A percentile compares a stretch with the other conserved stretches of the same genome.
Conservation (phyloP, 2,797 vertebrate genomes). For the Chrosomus eos region DNA sequence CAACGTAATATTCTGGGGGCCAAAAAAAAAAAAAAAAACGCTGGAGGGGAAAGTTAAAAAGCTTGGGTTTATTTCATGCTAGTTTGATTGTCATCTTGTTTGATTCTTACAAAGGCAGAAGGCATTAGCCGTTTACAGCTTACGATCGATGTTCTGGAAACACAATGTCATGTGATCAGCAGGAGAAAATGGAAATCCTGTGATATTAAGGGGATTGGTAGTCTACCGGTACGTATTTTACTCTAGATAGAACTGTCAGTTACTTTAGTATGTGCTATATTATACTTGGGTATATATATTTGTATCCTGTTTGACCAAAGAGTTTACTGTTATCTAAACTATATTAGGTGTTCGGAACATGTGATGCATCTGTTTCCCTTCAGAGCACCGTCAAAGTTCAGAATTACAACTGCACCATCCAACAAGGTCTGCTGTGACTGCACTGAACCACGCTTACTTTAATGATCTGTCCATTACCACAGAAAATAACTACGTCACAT, state of each 20-base stretch:
- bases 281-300: neutral
- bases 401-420: constrained; percentile 69
- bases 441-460: neutral
- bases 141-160: constrained; percentile 75
- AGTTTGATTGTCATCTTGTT: neutral
- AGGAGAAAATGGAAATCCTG: constrained; percentile 74
- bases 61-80: neutral
- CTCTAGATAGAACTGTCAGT: neutral
- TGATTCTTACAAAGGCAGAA: constrained; percentile 56
- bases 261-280: neutral
- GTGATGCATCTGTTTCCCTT: constrained; percentile 61
- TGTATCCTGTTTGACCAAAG: neutral
- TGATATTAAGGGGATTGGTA: constrained; percentile 54
- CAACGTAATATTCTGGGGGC: no score
- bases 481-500: neutral
- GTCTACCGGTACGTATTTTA: constrained; percentile 66
- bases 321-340: neutral
- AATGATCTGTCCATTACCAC: constrained; percentile 1
- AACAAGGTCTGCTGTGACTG: constrained; percentile 64
- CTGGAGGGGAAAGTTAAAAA: neutral
- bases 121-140: constrained; percentile 61
- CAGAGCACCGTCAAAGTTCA: constrained; percentile 62
- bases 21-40: no score
- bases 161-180: constrained; percentile 72
- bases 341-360: constrained; percentile 73